Evolutionary conservation across 2,888 invertebrate genomes (phyloP), one percentile per base, ranked within the genome.

Genomic region (Dastarcus helophoroides): DNA sequence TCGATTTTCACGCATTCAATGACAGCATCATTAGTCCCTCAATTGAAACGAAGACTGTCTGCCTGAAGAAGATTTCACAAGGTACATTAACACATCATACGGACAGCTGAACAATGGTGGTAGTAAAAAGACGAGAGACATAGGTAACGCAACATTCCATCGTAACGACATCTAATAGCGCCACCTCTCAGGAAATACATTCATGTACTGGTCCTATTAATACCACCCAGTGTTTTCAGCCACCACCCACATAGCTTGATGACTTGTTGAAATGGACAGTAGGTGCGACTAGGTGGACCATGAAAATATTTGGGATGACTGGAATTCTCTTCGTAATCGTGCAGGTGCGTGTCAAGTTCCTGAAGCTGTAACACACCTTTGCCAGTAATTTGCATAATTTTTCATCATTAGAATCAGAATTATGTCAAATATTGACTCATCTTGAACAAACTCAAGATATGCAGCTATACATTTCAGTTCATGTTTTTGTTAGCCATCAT

Each of bases 191-290:
- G 19, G n/a, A 17, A 17, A 17, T 17, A n/a, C 19, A 17, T 17
- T 17, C 19, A 17, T 23, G 29, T n/a, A 17, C 19, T 17, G 19
- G 19, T 17, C 43, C 31, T 39, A 44, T 40, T 37, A 33, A 36
- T 49, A 38, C 50, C 48, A 50, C 47, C 48, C 45, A 48, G 43
- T 44, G 41, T 11, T 26, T 41, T 42, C 41, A 39, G 40, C 35
- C 39, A 41, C 51, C 51, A 49, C 51, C 49, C 51, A 51, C 47
- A 42, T 40, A 38, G 51, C 10, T 21, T 27, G 29, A 40, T 48
- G 50, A 48, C 48, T 48, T 40, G 47, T 38, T 27, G 36, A 47
- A 48, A 35, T 32, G 31, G 22, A 33, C 29, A 33, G 33, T 10
- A 17, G 19, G 19, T 17, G 37, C 35, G 32, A 23, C 36, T 35